A percentile compares a stretch with the other conserved stretches of the same genome.
phyloP scores from a whole-genome alignment of 1,140 invertebrate species.

The Eumeta japonica region DNA sequence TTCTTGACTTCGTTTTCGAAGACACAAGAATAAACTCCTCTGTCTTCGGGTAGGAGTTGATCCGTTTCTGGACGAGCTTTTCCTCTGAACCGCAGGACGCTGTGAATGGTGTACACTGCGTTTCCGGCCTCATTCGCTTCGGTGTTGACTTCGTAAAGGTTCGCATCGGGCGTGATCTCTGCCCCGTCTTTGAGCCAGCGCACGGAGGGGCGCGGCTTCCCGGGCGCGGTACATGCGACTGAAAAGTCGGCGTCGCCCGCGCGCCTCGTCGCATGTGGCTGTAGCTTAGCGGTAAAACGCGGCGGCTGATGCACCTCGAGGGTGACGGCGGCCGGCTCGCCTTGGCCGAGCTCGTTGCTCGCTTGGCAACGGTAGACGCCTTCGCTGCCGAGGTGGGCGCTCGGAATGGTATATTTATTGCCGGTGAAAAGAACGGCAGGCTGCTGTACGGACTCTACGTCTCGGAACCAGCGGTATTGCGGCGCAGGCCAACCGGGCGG shows the following conservation, averaged over 20 bases:
- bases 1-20: slow-evolving; percentile 88
- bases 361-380: slow-evolving; percentile 88
- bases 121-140: slow-evolving; percentile 72
- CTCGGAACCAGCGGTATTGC: slow-evolving; percentile 84
- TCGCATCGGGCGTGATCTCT: slow-evolving; percentile 71
- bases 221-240: slow-evolving; percentile 79
- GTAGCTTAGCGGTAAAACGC: slow-evolving; percentile 77
- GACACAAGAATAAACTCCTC: slow-evolving; percentile 83
- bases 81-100: slow-evolving; percentile 77
- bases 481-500: slow-evolving; percentile 88
- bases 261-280: slow-evolving; percentile 75
- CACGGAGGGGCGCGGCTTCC: slow-evolving; percentile 81
- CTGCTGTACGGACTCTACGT: slow-evolving; percentile 60
- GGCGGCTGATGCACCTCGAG: slow-evolving; percentile 86
- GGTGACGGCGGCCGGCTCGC: slow-evolving; percentile 76
- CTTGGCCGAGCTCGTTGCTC: slow-evolving; percentile 82
- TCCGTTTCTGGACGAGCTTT: slow-evolving; percentile 71
- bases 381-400: slow-evolving; percentile 79
- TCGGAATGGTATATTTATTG: slow-evolving; percentile 79
- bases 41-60: slow-evolving; percentile 76
- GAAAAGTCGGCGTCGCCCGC: slow-evolving; percentile 80
- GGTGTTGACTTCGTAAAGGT: slow-evolving; percentile 78
- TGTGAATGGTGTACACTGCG: slow-evolving; percentile 79
- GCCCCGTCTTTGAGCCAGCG: slow-evolving; percentile 85
- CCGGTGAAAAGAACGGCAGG: slow-evolving; percentile 70